phyloP scores from a whole-genome alignment of 2,113 vertebrate species.

The Eulemur macaco region DNA sequence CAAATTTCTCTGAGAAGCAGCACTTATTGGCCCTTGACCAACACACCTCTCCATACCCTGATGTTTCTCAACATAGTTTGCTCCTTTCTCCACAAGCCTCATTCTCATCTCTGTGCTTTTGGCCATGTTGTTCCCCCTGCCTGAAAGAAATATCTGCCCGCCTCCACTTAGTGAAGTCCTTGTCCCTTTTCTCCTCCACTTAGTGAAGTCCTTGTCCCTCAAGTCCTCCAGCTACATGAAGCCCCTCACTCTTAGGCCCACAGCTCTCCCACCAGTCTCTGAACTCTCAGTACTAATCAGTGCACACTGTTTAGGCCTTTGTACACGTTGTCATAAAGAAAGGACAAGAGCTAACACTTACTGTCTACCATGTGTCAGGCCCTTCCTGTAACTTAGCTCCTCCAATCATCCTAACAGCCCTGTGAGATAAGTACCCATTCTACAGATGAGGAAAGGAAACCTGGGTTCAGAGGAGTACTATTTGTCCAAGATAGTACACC shows the following conservation, averaged over 20 bases:
- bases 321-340: background rate
- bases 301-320: background rate
- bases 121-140: background rate
- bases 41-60: background rate
- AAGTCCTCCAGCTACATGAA: background rate
- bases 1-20: background rate
- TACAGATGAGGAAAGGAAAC: background rate
- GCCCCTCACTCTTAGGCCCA: background rate
- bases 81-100: background rate
- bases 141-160: background rate
- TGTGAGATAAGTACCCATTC: background rate
- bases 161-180: background rate
- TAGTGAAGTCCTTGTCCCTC: background rate
- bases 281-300: background rate
- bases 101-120: background rate
- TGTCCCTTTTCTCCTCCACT: background rate
- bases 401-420: background rate
- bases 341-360: background rate
- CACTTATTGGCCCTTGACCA: background rate
- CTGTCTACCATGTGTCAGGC: background rate
- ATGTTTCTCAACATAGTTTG: background rate
- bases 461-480: background rate
- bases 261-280: background rate
- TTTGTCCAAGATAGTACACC: background rate
- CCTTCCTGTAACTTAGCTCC: background rate